A percentile compares a stretch with the other conserved stretches of the same genome.
phyloP scores from a whole-genome alignment of 2,797 vertebrate species.

The Apogon hyalosoma region DNA sequence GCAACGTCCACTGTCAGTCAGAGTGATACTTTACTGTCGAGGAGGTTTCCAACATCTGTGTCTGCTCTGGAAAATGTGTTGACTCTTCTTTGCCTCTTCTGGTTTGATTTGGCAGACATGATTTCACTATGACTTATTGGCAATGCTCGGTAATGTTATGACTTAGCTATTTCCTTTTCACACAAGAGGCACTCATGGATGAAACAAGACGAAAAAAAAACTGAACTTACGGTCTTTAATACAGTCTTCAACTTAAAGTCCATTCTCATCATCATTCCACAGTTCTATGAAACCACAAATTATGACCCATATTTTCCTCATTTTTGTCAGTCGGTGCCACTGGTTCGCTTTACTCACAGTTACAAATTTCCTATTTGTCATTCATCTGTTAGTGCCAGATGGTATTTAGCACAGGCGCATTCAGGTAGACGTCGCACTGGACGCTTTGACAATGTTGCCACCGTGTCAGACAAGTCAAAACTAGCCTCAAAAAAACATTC shows the following conservation, averaged over 20 bases:
- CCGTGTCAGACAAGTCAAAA: too few species aligned
- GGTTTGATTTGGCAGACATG: conserved; percentile 43
- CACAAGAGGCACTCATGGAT: conserved; percentile 16
- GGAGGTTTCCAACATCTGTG: conserved; percentile 61
- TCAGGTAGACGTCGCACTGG: too few species aligned
- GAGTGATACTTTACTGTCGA: conserved; percentile 56
- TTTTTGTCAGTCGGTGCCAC: too few species aligned
- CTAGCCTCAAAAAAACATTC: too few species aligned
- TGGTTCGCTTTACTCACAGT: too few species aligned
- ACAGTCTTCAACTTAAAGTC: background rate
- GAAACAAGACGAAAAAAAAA: conserved; percentile 4
- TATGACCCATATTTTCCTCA: too few species aligned
- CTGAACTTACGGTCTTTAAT: background rate
- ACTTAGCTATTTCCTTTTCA: conserved; percentile 30
- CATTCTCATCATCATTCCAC: too few species aligned
- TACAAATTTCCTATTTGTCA: too few species aligned
- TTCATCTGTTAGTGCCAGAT: too few species aligned
- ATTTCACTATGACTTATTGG: conserved; percentile 27
- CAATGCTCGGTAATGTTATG: conserved; percentile 39
- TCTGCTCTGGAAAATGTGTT: conserved; percentile 37
- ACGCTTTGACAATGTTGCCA: too few species aligned
- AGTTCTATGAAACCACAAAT: too few species aligned
- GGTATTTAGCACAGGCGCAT: too few species aligned
- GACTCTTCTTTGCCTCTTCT: conserved; percentile 8
- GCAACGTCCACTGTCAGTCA: conserved; percentile 27